Evolutionary conservation across 2,113 vertebrate genomes (phyloP), one percentile per base, ranked within the genome.

Genomic region (Sapayoa aenigma): DNA sequence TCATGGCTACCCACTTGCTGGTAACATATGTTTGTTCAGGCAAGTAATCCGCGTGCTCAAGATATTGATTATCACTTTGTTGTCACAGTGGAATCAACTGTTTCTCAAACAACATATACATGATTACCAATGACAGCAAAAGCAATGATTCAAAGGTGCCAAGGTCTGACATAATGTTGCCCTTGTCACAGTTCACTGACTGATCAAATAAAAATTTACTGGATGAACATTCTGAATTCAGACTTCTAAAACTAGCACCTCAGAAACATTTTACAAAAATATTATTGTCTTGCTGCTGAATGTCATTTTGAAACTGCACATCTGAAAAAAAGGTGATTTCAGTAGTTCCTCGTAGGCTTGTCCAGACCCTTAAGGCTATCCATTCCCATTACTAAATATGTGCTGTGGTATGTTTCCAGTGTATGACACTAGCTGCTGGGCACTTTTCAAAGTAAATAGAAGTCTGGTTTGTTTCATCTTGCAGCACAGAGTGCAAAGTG

Each of bases 391-490:
- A 89, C 37, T 84, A 89, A 96, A 94, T 67, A 55, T 59, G 49
- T 39, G 49, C 92, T 96, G 79, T 6, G 14, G 67, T 92, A 91
- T 76, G 91, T 90, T 89, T 97, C 88, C 86, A 82, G 87, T 72
- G 79, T 65, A 68, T 69, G 87, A 88, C 89, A 94, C 87, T 92
- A 93, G 83, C 37, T 96, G 84, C 87, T 97, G 95, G 90, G 94
- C 87, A 41, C 84, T 96, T 95, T 97, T 95, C 95, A 96, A 97
- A 93, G 60, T 53, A 96, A 97, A 96, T 11, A 95, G 31, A 92
- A 87, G 83, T 89, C 91, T 97, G 86, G 53, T 96, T 95, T 96
- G 30, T 92, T 97, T 97, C 86, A 88, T 83, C 93, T 89, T 79
- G 30, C 58, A 93, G n/a, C n/a, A n/a, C n/a, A n/a, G n/a, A n/a